Base-by-base conservation (phyloP, 2,113 vertebrate species). In the Bubo blakistoni region DNA sequence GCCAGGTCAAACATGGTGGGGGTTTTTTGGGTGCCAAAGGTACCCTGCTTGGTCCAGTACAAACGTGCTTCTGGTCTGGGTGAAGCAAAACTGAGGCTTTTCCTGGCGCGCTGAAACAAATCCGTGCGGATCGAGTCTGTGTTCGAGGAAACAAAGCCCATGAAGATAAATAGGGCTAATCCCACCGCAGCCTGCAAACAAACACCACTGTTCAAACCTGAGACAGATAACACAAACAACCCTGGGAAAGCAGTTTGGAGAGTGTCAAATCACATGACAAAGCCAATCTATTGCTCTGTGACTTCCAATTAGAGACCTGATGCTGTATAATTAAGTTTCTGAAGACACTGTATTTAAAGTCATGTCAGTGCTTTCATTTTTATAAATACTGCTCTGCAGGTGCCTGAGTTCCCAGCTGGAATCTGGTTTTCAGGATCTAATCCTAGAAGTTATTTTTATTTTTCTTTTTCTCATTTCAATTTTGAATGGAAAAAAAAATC, bases 271-370 rank as follows among this genome's bases (percentile, higher is more conserved):
- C 67, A 58, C 85, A 65, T 14, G 76, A 72, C 94, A 96, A 93
- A 95, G 89, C 76, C 89, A 70, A 71, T 90, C 49, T 57, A 55
- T 81, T 90, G 81, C 86, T 88, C 74, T 66, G 83, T 90, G 90
- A 57, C 90, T 97, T 93, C 78, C 81, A 97, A 90, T 97, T 96
- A 97, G 83, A 86, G 94, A 38, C 90, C 94, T 74, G 84, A 66
- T 96, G 90, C 84, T 86, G 74, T 57, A 90, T 95, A 96, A 96
- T 97, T 96, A 96, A 96, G 90, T 93, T 96, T 96, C 93, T 95
- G 92, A 95, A 0, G 52, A 95, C 67, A 52, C 86, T 78, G 88
- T 91, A 66, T 86, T 92, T 96, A 88, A 96, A 97, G 90, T 90
- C 91, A 55, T 86, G 72, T 94, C 92, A 90, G 46, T 82, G 61